Base-by-base conservation (phyloP, 2,113 vertebrate genomes). In the Proterorhinus semilunaris region DNA sequence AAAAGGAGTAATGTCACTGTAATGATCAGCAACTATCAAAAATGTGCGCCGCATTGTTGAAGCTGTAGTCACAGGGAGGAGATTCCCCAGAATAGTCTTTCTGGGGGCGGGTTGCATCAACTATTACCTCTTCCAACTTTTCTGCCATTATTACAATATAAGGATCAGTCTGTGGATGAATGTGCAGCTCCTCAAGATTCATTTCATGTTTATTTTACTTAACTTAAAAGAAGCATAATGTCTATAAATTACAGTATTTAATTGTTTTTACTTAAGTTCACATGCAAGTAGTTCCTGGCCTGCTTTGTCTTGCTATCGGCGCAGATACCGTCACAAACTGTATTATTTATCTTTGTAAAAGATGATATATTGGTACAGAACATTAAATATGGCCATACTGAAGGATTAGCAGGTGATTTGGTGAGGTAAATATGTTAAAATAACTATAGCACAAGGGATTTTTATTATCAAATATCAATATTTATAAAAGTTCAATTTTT, bases 11-110 rank as follows among this genome's bases (percentile, higher is more conserved):
- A 68, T 72, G 63, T 49, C n/a, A 42, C 61, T 15, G 7, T 47
- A 59, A 70, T 68, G 71, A 71, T 62, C 53, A 63, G 7, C 45
- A 42, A 49, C 15, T 10, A 44, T 68, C 53, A 58, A 68, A 78
- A 69, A 46, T 36, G 7, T 48, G 43, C 51, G 52, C 51, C 58
- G 62, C 17, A 57, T 42, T 36, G 58, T 65, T 46, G 76, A 48
- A 74, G 76, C 62, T 53, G 50, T 49, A 7, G 68, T 36, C 42
- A 68, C 61, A 58, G 57, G 78, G 83, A 74, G 81, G 72, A 69
- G 73, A 71, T 78, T 75, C 71, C 75, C 54, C 5, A 72, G 72
- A 87, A 81, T 69, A 79, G 65, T 54, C 63, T 21, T n/a, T 67
- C 62, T 62, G 21, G 21, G 79, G 43, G 61, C 43, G 66, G 7